Base-by-base conservation (phyloP, 2,113 vertebrate species). In the Labrus mixtus region DNA sequence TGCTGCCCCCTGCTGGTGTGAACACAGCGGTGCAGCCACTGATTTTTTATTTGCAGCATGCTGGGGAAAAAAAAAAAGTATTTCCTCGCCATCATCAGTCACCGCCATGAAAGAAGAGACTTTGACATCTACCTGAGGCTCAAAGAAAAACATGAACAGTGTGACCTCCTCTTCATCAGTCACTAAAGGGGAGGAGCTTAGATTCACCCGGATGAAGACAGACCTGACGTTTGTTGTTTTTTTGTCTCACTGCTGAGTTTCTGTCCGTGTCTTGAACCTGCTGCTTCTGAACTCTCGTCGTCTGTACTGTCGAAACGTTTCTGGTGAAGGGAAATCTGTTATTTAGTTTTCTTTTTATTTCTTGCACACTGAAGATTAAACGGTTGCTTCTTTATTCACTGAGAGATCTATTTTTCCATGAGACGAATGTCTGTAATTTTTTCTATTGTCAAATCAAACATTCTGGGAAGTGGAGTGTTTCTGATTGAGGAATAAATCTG, bases 391-490 rank as follows among this genome's bases (percentile, higher is more conserved):
- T 83, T 70, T 89, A 76, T 11, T 76, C 55, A 73, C 62, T 83
- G 39, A 93, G 70, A 90, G 45, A 58, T 91, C 82, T 92, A 92
- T 92, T 93, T 93, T 93, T 89, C 73, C 69, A 89, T 87, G 78
- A 78, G 87, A 90, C 66, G 82, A 91, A 90, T 87, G 88, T 89
- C 89, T 90, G 82, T 92, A 85, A 53, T 71, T 92, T 33, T 86
- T 93, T 92, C 81, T 73, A 82, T 63, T 23, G 75, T 63, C 15
- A n/a, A 68, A 79, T 74, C 10, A 57, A 82, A 77, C 60, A 65
- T 66, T 78, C 70, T 85, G 73, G 19, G n/a, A 50, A 50, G 68
- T 73, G 1, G 55, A 36, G 41, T 83, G 68, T 85, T 79, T 86
- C 68, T 69, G 66, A 87, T 62, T 74, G 41, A 84, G 63, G 74